These are phyloP conservation scores for Xenus cinereus DNA, from an alignment of 2,113 vertebrate genomes.

Conservation along the genomic window DNA sequence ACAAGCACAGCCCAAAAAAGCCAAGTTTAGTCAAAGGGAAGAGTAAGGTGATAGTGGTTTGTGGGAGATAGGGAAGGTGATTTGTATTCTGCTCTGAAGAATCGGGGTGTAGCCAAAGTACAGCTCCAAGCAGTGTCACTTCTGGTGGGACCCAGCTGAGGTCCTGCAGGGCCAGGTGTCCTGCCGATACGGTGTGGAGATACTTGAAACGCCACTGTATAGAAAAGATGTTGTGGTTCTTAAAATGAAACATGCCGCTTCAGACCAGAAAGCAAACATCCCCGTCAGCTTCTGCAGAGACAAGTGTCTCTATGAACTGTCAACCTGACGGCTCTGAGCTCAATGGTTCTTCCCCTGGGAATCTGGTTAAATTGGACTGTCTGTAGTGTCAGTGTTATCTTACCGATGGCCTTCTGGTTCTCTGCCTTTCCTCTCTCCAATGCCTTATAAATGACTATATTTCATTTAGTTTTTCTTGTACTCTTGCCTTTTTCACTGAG, in stretches of 20 bases:
- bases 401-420: not conserved
- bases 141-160: not conserved
- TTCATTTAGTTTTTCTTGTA: not conserved
- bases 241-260: not conserved
- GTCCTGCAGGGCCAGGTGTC: not conserved
- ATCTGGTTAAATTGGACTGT: not conserved
- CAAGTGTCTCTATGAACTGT: not conserved
- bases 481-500: not conserved
- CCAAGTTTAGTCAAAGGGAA: not conserved
- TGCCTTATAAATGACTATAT: not conserved
- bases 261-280: not conserved
- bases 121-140: not conserved
- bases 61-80: not conserved
- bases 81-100: not conserved
- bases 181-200: rapidly evolving
- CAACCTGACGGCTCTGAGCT: not conserved
- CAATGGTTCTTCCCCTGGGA: not conserved
- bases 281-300: not conserved
- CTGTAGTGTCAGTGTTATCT: not conserved
- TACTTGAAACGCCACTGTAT: no score
- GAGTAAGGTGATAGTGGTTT: not conserved
- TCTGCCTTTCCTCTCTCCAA: not conserved
- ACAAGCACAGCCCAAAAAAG: not conserved
- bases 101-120: not conserved
- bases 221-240: not conserved